phyloP scores from a whole-genome alignment of 2,888 invertebrate species.

The Drosophila kokeensis region DNA sequence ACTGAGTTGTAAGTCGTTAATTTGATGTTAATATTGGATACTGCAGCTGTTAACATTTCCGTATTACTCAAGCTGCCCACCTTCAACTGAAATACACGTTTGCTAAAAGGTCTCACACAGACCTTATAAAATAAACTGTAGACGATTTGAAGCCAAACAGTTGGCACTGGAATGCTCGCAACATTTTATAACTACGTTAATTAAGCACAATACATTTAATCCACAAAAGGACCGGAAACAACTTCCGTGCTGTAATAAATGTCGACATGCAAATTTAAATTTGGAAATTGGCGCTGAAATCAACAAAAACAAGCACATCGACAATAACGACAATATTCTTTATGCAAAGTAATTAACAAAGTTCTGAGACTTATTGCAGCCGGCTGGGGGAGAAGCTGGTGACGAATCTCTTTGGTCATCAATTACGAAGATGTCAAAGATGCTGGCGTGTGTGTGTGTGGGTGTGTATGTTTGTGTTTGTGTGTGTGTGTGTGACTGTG shows the following conservation, averaged over 20 bases:
- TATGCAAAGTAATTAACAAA: conserved; percentile 51
- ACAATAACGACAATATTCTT: background rate
- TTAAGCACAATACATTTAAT: conserved; percentile 12
- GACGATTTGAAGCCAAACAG: conserved; percentile 29
- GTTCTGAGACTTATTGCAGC: conserved; percentile 51
- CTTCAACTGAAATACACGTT: background rate
- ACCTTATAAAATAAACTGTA: conserved; percentile 38
- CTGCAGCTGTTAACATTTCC: background rate
- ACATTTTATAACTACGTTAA: conserved; percentile 11
- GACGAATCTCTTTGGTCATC: conserved; percentile 51
- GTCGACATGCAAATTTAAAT: conserved; percentile 40
- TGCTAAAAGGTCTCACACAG: background rate
- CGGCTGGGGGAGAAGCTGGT: conserved; percentile 23
- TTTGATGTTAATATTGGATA: background rate
- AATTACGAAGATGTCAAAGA: conserved; percentile 27
- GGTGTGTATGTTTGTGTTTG: conserved; percentile 4
- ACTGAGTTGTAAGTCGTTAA: background rate
- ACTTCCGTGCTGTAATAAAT: conserved; percentile 28
- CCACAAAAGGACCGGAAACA: conserved; percentile 14
- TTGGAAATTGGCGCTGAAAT: conserved; percentile 27
- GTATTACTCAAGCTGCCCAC: conserved; percentile 23
- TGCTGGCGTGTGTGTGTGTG: background rate
- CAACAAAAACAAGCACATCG: conserved; percentile 11
- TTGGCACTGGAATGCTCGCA: conserved; percentile 29
- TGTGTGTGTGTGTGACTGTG: conserved; percentile 2